Percentiles rank a stretch among this genome's conserved stretches.
phyloP scores from a whole-genome alignment of 2,113 vertebrate species.

The Tachuris rubrigastra region DNA sequence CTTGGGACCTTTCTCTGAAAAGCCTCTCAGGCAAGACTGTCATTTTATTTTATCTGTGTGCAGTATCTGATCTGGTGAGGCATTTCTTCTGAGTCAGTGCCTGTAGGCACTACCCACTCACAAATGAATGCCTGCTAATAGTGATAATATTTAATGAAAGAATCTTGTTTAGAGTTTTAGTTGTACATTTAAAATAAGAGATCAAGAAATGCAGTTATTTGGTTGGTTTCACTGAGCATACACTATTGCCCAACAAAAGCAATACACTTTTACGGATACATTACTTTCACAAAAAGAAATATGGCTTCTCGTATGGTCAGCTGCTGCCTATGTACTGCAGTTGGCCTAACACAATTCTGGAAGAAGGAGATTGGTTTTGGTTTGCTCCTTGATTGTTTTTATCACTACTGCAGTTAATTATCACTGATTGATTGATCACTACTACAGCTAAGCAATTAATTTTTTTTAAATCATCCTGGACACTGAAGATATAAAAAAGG shows the following conservation, averaged over 20 bases:
- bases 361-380: background rate
- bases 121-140: conserved; percentile 41
- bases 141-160: conserved; percentile 34
- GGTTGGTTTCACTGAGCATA: background rate
- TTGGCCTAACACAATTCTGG: background rate
- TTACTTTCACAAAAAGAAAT: background rate
- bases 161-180: background rate
- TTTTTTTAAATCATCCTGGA: background rate
- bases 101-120: conserved; percentile 23
- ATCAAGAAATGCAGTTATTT: background rate
- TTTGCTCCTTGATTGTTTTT: conserved; percentile 22
- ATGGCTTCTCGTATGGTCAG: background rate
- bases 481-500: background rate
- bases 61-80: background rate
- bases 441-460: background rate
- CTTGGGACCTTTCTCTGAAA: background rate
- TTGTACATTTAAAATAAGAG: background rate
- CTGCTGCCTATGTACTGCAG: background rate
- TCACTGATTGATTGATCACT: background rate
- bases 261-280: background rate
- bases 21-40: background rate
- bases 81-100: background rate
- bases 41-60: background rate
- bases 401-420: background rate
- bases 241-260: background rate